Evolutionary conservation across 2,797 vertebrate species (phyloP).

Genomic region (Gallinago stenura): DNA sequence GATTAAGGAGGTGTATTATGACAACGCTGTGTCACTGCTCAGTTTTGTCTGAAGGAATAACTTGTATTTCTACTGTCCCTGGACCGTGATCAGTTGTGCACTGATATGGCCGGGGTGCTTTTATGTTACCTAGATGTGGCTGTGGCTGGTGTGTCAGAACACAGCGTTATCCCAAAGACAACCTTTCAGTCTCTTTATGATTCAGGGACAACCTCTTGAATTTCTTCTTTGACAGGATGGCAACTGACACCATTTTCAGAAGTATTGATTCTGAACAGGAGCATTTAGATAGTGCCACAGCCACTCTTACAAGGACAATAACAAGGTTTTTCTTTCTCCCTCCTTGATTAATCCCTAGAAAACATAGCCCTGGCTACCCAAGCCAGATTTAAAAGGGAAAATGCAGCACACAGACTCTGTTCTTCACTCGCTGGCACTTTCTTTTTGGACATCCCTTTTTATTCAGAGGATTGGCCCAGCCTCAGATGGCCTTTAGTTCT

Average conservation of each 20-base stretch:
- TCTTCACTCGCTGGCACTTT: background rate
- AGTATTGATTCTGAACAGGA: constrained; percentile 25
- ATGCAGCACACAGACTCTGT: background rate
- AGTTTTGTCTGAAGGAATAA: background rate
- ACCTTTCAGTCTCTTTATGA: background rate
- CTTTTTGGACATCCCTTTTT: constrained; percentile 8
- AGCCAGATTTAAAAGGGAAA: background rate
- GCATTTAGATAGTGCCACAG: background rate
- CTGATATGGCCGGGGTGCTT: background rate
- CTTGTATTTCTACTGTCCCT: background rate
- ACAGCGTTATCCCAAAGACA: background rate
- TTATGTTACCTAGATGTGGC: background rate
- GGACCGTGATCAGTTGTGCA: background rate
- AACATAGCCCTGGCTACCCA: background rate
- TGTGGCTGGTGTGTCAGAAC: background rate
- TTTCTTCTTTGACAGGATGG: background rate
- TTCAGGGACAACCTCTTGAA: background rate
- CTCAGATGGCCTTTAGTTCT: constrained; percentile 10
- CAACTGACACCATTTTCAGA: background rate
- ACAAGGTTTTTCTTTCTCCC: constrained; percentile 7
- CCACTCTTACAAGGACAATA: background rate
- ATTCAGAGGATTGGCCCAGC: background rate
- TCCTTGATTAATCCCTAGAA: constrained; percentile 8
- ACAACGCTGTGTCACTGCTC: background rate
- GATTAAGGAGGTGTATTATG: constrained; percentile 26